Evolutionary conservation across 2,888 invertebrate genomes (phyloP), one percentile per base, ranked within the genome.

Genomic region (Altica lythri): DNA sequence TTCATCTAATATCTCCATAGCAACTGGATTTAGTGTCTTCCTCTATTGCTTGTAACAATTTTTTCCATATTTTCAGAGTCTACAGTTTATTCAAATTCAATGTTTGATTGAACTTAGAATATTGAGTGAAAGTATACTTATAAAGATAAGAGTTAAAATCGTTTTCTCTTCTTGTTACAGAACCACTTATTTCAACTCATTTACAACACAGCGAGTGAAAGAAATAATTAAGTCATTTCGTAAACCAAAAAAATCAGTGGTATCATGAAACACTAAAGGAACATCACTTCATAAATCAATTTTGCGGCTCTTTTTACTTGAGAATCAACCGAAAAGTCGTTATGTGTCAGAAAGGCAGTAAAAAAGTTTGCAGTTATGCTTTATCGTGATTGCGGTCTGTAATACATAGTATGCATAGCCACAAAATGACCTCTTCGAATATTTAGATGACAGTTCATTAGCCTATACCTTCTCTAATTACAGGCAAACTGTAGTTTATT

Each of bases 371-470:
- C 22, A 9, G 38, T 38, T 30, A 19, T 19, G 18, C 18, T 13
- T 12, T 22, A 48, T 48, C 38, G 40, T 38, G 38, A 48, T 48
- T 48, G 48, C 48, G 48, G 48, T 19, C 13, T 38, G 18, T 12
- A 48, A 48, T 30, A 40, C 38, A 27, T 38, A 9, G 19, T 22
- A 18, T 45, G 13, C 45, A 25, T 25, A 5, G 32, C 46, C 48
- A 18, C 38, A 48, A 48, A 45, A 18, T 16, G 14, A 38, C 48
- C 46, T 30, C 30, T 46, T 38, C 4, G 10, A 38, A 46, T 52
- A 52, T 52, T 52, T 52, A 52, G 17, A 40, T 46, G 52, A 52
- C 52, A 52, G 46, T 22, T 46, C 46, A 52, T 52, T 40, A 52
- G 40, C 32, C 18, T 32, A 30, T 52, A 38, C 32, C 38, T 46